Evolutionary conservation across 2,888 invertebrate genomes (phyloP).

Genomic region (Acanthosepion lycidas): DNA sequence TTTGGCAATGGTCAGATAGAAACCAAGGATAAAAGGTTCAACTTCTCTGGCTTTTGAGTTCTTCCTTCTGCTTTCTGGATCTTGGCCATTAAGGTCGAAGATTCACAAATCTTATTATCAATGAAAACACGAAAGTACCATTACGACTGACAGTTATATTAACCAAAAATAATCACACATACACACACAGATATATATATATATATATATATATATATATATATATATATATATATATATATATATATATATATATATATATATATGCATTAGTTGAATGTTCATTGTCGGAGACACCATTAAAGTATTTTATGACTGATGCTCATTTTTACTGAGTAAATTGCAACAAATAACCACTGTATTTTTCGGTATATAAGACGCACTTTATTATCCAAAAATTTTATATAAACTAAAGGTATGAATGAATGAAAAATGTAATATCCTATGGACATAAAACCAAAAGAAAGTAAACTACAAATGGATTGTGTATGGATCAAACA

Average conservation of each 20-base stretch:
- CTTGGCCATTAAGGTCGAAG: conserved; percentile 23
- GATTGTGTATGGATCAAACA: too few relatives aligned
- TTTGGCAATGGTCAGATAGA: not conserved
- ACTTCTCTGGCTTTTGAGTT: not conserved
- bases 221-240: conserved; percentile 14
- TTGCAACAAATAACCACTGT: too few relatives aligned
- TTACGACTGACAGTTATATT: not conserved
- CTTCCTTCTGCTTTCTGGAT: not conserved
- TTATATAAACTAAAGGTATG: too few relatives aligned
- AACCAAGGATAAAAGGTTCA: not conserved
- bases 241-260: too few relatives aligned
- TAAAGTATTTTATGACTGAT: too few relatives aligned
- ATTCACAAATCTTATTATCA: not conserved
- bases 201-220: not conserved
- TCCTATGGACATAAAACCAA: too few relatives aligned
- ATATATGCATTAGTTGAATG: not conserved
- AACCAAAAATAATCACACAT: not conserved
- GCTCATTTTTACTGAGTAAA: too few relatives aligned
- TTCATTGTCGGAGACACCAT: not conserved
- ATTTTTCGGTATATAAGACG: too few relatives aligned
- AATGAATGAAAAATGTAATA: too few relatives aligned
- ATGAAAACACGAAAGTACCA: not conserved
- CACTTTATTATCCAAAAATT: too few relatives aligned
- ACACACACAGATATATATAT: not conserved
- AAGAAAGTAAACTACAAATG: too few relatives aligned